Percentiles rank a stretch among this genome's conserved stretches.
Conservation (phyloP, 1,140 invertebrate genomes). For the Plutomurus gul region DNA sequence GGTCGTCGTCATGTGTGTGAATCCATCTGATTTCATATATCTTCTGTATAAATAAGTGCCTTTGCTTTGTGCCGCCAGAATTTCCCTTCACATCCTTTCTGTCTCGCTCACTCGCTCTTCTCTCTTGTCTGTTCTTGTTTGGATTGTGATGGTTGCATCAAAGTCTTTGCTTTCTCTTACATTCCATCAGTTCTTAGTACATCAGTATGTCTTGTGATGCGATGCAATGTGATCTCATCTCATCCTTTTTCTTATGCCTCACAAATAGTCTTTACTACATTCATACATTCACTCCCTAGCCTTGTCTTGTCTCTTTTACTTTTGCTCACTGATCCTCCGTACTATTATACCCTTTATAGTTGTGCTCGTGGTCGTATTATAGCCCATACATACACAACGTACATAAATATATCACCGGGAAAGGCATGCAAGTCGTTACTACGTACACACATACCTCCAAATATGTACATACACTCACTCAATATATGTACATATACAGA, state of each 20-base stretch:
- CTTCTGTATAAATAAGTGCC: conserved; percentile 42
- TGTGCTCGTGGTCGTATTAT: too few species aligned
- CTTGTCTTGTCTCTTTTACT: background rate
- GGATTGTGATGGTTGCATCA: conserved; percentile 19
- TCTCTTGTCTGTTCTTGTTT: background rate
- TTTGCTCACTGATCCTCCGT: background rate
- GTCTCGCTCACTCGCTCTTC: background rate
- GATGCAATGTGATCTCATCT: background rate
- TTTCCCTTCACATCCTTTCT: background rate
- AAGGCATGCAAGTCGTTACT: too few species aligned
- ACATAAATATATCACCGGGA: background rate
- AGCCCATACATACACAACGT: background rate
- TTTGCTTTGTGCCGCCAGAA: conserved; percentile 9
- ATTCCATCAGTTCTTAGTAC: conserved; percentile 29
- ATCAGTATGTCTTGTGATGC: conserved; percentile 13
- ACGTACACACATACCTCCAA: too few species aligned
- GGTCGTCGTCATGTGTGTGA: conserved; percentile 37
- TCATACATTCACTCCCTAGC: background rate
- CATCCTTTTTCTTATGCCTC: conserved; percentile 28
- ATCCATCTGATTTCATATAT: conserved; percentile 42
- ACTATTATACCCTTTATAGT: too few species aligned
- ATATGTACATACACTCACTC: too few species aligned
- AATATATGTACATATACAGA: too few species aligned
- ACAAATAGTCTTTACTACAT: conserved; percentile 27
- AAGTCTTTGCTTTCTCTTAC: conserved; percentile 21